phyloP scores from a whole-genome alignment of 2,113 vertebrate species.

The Puffinus mauretanicus region DNA sequence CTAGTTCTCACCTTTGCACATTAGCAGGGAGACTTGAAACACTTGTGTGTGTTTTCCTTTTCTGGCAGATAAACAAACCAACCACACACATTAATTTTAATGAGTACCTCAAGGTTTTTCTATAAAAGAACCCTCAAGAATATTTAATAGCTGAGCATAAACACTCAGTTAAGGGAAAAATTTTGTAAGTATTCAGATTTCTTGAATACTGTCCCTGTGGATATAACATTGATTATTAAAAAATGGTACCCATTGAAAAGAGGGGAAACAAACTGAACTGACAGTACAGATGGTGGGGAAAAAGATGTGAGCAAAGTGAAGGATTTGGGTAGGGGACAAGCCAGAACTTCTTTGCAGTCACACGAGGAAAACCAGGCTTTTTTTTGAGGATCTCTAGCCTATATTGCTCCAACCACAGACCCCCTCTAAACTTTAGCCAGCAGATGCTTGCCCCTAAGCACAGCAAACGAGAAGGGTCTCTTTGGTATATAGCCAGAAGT shows the following conservation, averaged over 20 bases:
- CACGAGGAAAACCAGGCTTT: accelerated
- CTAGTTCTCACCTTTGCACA: not conserved
- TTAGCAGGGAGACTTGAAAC: not conserved
- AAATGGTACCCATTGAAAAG: not conserved
- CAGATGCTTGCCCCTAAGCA: not conserved
- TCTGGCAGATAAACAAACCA: constrained; percentile 45
- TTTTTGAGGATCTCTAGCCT: not conserved
- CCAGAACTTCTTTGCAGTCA: not conserved
- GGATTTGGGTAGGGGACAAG: not conserved
- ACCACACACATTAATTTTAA: constrained; percentile 50
- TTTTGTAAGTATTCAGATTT: not conserved
- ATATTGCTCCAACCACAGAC: accelerated
- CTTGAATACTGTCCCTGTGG: not conserved
- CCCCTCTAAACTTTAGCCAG: not conserved
- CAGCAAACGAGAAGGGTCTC: not conserved
- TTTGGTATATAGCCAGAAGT: too few relatives aligned
- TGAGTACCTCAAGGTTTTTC: constrained; percentile 44
- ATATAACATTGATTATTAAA: not conserved
- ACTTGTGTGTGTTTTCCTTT: not conserved
- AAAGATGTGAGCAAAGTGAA: not conserved
- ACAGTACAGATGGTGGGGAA: not conserved
- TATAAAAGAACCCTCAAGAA: constrained; percentile 28
- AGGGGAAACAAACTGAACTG: not conserved
- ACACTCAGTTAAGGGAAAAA: constrained; percentile 39
- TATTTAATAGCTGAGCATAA: constrained; percentile 49